phyloP scores from a whole-genome alignment of 2,797 vertebrate species.

The Acrocephalus scirpaceus region DNA sequence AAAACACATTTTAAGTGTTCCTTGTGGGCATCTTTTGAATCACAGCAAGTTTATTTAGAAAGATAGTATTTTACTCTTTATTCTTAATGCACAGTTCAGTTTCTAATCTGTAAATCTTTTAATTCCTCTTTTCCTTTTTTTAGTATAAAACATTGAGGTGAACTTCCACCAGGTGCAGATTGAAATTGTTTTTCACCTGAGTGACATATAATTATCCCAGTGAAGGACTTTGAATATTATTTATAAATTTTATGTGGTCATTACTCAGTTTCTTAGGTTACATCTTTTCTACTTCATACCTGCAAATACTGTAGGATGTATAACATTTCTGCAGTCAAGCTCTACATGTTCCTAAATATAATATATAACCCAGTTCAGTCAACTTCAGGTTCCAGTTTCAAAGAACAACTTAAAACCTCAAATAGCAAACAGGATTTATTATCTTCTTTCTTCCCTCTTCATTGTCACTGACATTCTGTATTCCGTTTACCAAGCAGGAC shows the following conservation, averaged over 20 bases:
- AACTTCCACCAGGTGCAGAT: not conserved
- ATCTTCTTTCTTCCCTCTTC: not conserved
- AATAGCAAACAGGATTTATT: conserved; percentile 11
- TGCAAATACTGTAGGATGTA: not conserved
- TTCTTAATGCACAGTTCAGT: not conserved
- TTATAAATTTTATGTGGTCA: not conserved
- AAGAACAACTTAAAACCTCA: conserved; percentile 27
- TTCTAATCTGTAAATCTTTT: not conserved
- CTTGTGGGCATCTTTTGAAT: not conserved
- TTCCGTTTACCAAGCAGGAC: not conserved
- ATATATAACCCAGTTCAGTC: conserved; percentile 22
- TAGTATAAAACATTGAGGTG: not conserved
- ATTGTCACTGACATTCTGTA: not conserved
- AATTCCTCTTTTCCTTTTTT: not conserved
- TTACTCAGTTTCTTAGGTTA: not conserved
- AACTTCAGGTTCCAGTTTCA: conserved; percentile 16
- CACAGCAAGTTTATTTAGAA: not conserved
- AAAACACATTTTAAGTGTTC: not conserved
- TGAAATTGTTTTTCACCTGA: not conserved
- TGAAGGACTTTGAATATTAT: not conserved
- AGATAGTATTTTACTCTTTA: not conserved
- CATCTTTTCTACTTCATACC: not conserved
- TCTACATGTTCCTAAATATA: not conserved
- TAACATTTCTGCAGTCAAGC: not conserved
- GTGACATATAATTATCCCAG: not conserved